Evolutionary conservation across 2,113 vertebrate genomes (phyloP).

Genomic region (Aplodontia rufa): DNA sequence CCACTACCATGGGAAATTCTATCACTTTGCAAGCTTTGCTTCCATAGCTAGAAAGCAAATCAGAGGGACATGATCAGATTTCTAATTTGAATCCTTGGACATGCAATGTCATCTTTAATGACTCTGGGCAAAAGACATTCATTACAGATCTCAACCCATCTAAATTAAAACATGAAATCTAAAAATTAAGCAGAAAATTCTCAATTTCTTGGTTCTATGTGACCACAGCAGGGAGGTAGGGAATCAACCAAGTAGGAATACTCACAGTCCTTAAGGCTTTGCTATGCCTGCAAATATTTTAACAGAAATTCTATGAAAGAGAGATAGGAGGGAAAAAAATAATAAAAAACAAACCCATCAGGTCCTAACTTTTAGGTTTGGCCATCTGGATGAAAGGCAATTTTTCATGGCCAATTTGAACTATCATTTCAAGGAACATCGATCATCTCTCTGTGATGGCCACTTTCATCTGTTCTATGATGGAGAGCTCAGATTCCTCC

Average conservation of each 20-base stretch:
- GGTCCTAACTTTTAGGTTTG: not conserved
- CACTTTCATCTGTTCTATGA: constrained; percentile 32
- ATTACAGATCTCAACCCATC: not conserved
- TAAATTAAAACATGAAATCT: constrained; percentile 61
- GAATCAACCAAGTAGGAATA: constrained; percentile 20
- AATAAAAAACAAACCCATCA: not conserved
- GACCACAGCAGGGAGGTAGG: not conserved
- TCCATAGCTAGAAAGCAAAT: constrained; percentile 67
- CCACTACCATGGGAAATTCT: constrained; percentile 65
- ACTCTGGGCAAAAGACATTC: constrained; percentile 41
- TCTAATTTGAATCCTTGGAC: constrained; percentile 32
- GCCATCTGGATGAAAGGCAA: not conserved
- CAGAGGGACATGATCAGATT: constrained; percentile 52
- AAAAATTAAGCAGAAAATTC: constrained; percentile 60
- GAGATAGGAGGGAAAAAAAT: not conserved
- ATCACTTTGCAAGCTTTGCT: constrained; percentile 17
- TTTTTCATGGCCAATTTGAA: constrained; percentile 17
- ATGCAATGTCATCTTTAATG: constrained; percentile 37
- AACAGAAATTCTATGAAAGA: not conserved
- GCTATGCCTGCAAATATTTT: not conserved
- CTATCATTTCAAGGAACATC: constrained; percentile 3
- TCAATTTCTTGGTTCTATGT: constrained; percentile 1
- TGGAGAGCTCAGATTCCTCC: not conserved
- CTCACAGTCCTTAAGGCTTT: not conserved
- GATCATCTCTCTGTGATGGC: constrained; percentile 15